phyloP scores from a whole-genome alignment of 2,113 vertebrate species.

The Pachycephala philippinensis region DNA sequence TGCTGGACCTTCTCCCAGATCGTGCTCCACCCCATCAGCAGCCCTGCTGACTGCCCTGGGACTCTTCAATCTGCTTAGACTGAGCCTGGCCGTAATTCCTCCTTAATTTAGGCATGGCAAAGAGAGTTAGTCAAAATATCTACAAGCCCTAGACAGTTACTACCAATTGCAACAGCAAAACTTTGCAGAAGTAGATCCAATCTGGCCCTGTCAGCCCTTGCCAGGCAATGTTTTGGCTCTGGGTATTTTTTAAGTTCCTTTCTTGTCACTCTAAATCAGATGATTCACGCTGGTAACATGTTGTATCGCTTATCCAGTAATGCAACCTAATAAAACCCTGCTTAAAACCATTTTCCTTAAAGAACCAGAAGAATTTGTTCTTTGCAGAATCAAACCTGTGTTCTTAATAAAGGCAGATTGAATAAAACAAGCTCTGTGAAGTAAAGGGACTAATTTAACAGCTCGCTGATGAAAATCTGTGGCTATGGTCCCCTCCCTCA shows the following conservation, averaged over 20 bases:
- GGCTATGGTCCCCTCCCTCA: slow-evolving; percentile 15
- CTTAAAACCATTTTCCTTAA: slow-evolving; percentile 66
- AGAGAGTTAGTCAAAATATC: slow-evolving; percentile 58
- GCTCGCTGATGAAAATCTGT: slow-evolving; percentile 60
- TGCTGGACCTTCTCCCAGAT: background rate
- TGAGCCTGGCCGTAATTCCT: slow-evolving; percentile 16
- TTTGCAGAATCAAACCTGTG: slow-evolving; percentile 62
- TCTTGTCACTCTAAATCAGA: slow-evolving; percentile 64
- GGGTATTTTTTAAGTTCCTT: slow-evolving; percentile 53
- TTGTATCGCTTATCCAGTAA: slow-evolving; percentile 69
- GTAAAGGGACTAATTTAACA: slow-evolving; percentile 54
- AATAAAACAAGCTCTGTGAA: slow-evolving; percentile 58
- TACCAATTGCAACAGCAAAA: slow-evolving; percentile 58
- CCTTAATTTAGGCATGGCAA: background rate
- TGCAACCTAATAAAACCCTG: slow-evolving; percentile 59
- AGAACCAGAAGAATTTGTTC: slow-evolving; percentile 73
- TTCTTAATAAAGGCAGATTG: slow-evolving; percentile 71
- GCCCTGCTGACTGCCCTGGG: background rate
- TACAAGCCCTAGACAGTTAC: slow-evolving; percentile 23
- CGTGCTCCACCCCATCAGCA: background rate
- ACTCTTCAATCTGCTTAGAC: background rate
- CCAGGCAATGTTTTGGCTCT: slow-evolving; percentile 64
- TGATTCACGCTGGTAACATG: slow-evolving; percentile 72
- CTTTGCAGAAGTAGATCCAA: slow-evolving; percentile 47
- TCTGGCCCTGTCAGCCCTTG: slow-evolving; percentile 25